phyloP scores from a whole-genome alignment of 2,797 vertebrate genomes.

The Pyrrhura leucotis region DNA sequence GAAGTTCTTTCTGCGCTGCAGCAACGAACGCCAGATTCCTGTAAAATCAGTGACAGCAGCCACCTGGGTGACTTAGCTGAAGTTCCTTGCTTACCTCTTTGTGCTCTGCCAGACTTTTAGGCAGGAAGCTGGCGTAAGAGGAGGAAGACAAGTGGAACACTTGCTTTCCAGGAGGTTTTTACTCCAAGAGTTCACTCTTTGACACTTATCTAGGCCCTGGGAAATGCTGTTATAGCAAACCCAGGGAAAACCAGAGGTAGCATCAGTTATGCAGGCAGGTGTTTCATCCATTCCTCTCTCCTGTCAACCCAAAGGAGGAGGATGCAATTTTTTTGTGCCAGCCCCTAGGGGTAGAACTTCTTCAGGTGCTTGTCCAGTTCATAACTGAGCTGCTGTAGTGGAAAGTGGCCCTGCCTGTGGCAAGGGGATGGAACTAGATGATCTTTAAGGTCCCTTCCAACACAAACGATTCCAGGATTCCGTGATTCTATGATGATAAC shows the following conservation, averaged over 20 bases:
- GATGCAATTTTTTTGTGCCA: fast-evolving
- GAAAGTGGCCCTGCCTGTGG: neutral
- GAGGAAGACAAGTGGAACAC: neutral
- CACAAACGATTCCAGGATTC: neutral
- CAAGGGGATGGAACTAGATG: neutral
- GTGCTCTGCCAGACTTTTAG: neutral
- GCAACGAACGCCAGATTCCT: fast-evolving
- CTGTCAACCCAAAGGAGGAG: too few relatives aligned
- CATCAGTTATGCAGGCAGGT: fast-evolving
- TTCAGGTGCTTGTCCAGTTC: fast-evolving
- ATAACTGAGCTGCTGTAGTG: neutral
- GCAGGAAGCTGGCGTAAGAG: neutral
- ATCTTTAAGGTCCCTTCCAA: neutral
- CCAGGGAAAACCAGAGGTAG: fast-evolving
- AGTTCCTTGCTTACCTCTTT: neutral
- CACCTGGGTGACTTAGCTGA: neutral
- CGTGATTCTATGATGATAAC: neutral
- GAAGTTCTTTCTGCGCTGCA: neutral
- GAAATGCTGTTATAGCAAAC: fast-evolving
- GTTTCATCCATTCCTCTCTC: fast-evolving
- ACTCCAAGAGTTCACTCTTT: fast-evolving
- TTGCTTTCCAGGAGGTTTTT: neutral
- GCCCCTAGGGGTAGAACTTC: neutral
- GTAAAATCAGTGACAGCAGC: neutral
- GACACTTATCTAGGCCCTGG: fast-evolving